Conservation (phyloP, 1,140 invertebrate species). For the Drosophila repletoides region DNA sequence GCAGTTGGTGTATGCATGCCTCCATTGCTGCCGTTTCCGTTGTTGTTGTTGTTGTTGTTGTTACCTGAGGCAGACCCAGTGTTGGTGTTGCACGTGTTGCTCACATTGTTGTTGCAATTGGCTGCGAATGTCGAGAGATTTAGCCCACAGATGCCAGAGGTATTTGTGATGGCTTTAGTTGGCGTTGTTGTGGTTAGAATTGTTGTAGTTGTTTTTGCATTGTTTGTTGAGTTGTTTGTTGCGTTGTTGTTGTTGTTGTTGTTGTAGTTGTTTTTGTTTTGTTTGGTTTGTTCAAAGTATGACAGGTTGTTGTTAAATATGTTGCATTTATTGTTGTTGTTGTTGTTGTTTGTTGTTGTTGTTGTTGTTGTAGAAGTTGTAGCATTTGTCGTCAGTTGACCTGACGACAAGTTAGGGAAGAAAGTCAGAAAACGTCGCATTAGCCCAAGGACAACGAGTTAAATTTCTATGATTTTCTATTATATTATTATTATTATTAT, state of each 20-base stretch:
- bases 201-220: conserved; percentile 24
- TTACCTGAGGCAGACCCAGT: background rate
- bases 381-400: conserved; percentile 82
- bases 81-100: conserved; percentile 32
- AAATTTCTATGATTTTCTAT: conserved; percentile 35
- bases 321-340: conserved; percentile 47
- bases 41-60: conserved; percentile 33
- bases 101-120: conserved; percentile 57
- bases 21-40: conserved; percentile 20
- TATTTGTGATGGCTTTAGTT: conserved; percentile 69
- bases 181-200: conserved; percentile 35
- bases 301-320: conserved; percentile 43
- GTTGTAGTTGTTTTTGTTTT: conserved; percentile 25
- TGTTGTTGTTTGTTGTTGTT: conserved; percentile 44
- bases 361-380: conserved; percentile 66
- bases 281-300: conserved; percentile 62
- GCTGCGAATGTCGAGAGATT: conserved; percentile 76
- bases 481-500: conserved; percentile 28
- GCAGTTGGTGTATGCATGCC: conserved; percentile 1
- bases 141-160: conserved; percentile 78
- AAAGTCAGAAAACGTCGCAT: conserved; percentile 82
- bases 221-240: conserved; percentile 13
- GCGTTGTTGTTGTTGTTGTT: conserved; percentile 49
- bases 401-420: conserved; percentile 82
- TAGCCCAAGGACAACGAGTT: conserved; percentile 81